These are phyloP conservation scores for Jaculus jaculus DNA, from an alignment of 2,113 vertebrate species.

Conservation along the genomic window DNA sequence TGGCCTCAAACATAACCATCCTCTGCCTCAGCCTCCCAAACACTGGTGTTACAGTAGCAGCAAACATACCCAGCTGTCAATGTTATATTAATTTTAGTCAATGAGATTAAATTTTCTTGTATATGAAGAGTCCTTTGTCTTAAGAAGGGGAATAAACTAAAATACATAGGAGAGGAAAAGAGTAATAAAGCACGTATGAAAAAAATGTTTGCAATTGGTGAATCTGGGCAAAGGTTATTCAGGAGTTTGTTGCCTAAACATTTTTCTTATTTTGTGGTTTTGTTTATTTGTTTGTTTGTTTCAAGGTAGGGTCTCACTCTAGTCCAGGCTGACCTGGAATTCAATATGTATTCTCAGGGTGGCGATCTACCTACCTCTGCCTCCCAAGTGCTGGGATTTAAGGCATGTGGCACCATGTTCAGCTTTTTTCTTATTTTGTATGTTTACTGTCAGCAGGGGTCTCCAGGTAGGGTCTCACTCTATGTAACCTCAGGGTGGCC, in stretches of 20 bases:
- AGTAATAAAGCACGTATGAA: not conserved
- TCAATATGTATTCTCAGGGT: too few species aligned
- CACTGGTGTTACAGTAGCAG: too few species aligned
- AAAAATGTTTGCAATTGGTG: not conserved
- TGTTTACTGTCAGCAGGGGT: not conserved
- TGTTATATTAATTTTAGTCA: not conserved
- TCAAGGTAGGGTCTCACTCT: too few species aligned
- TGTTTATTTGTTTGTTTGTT: too few species aligned
- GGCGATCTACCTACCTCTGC: too few species aligned
- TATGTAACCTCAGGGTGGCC: too few species aligned
- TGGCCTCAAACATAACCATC: not conserved
- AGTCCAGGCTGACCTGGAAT: too few species aligned
- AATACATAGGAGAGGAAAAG: constrained; percentile 4
- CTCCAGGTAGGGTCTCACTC: too few species aligned
- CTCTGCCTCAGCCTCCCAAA: too few species aligned
- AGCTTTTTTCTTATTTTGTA: not conserved
- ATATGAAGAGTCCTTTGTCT: not conserved
- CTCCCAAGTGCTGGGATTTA: too few species aligned
- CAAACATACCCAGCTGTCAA: not conserved
- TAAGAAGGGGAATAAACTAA: not conserved
- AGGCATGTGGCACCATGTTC: too few species aligned
- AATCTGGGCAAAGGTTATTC: not conserved
- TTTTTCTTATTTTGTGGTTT: constrained; percentile 11
- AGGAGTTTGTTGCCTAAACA: not conserved
- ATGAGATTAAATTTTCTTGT: not conserved